Percentiles rank a stretch among this genome's conserved stretches.
Evolutionary conservation across 2,888 invertebrate species (phyloP).

Genomic region (Perdita meconis): DNA sequence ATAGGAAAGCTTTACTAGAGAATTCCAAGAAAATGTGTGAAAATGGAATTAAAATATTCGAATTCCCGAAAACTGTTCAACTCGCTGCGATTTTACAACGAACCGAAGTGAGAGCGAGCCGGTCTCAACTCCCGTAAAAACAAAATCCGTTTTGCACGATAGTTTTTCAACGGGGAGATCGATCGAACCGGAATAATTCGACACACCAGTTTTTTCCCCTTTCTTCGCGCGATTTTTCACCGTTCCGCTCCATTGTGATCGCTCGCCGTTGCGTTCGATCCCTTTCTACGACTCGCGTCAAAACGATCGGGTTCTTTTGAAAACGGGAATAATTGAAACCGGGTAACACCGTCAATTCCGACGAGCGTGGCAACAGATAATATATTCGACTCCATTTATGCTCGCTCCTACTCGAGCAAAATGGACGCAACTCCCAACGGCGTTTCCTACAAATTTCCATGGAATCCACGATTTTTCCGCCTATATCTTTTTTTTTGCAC

Average conservation of each 20-base stretch:
- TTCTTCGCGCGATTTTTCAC: conserved; percentile 50
- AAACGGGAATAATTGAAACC: conserved; percentile 28
- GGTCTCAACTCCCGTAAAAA: conserved; percentile 34
- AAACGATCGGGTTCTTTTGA: conserved; percentile 27
- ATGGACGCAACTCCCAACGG: not conserved
- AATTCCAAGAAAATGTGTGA: not conserved
- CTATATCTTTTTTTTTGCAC: not conserved
- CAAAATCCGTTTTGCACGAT: conserved; percentile 40
- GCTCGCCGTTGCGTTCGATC: conserved; percentile 38
- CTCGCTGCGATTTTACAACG: conserved; percentile 5
- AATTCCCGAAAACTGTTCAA: conserved; percentile 30
- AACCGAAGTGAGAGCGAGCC: conserved; percentile 11
- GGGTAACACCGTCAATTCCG: conserved; percentile 7
- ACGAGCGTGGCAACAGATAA: not conserved
- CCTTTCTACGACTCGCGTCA: conserved; percentile 50
- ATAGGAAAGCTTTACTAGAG: too few relatives aligned
- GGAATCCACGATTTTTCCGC: not conserved
- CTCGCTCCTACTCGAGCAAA: not conserved
- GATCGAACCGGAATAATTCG: conserved; percentile 46
- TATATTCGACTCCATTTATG: conserved; percentile 22
- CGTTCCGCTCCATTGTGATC: conserved; percentile 63
- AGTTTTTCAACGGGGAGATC: conserved; percentile 35
- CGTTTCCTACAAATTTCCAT: not conserved
- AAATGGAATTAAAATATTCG: conserved; percentile 1
- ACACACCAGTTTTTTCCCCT: conserved; percentile 40